phyloP scores from a whole-genome alignment of 2,888 invertebrate genomes.

The Congeria kusceri region DNA sequence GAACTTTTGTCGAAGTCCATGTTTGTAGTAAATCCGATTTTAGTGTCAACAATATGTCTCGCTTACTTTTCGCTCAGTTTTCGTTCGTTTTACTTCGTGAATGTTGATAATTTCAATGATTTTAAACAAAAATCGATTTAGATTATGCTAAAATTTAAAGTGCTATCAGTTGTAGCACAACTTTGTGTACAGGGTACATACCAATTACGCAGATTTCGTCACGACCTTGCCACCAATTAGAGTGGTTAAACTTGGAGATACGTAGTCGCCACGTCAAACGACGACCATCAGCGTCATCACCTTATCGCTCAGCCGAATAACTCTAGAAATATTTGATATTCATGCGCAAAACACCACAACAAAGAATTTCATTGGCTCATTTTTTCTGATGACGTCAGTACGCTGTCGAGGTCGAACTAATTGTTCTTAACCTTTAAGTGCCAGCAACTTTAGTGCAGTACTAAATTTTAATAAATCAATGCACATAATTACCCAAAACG shows the following conservation, averaged over 20 bases:
- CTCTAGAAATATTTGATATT: slow-evolving; percentile 64
- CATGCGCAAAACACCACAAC: slow-evolving; percentile 58
- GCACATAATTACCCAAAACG: too few species aligned
- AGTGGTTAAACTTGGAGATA: slow-evolving; percentile 95
- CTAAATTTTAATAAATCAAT: too few species aligned
- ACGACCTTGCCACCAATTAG: slow-evolving; percentile 96
- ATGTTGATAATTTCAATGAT: too few species aligned
- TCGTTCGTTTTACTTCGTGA: too few species aligned
- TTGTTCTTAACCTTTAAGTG: too few species aligned
- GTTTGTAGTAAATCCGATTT: not conserved
- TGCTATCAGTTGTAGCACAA: slow-evolving; percentile 39
- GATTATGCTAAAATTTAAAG: not conserved
- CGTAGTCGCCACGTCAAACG: slow-evolving; percentile 88
- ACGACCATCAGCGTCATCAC: slow-evolving; percentile 83
- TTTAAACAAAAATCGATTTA: too few species aligned
- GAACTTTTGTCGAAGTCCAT: slow-evolving; percentile 2
- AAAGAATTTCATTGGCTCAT: slow-evolving; percentile 37
- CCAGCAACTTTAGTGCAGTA: too few species aligned
- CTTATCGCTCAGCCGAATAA: slow-evolving; percentile 77
- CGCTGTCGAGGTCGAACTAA: too few species aligned
- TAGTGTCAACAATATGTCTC: too few species aligned
- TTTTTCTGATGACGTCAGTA: slow-evolving; percentile 50
- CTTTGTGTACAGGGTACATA: slow-evolving; percentile 85
- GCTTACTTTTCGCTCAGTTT: too few species aligned
- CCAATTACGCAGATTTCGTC: slow-evolving; percentile 97